A percentile compares a stretch with the other conserved stretches of the same genome.
These are phyloP conservation scores for Malurus alboscapulatus DNA, from an alignment of 2,113 vertebrate genomes.

Conservation along the genomic window DNA sequence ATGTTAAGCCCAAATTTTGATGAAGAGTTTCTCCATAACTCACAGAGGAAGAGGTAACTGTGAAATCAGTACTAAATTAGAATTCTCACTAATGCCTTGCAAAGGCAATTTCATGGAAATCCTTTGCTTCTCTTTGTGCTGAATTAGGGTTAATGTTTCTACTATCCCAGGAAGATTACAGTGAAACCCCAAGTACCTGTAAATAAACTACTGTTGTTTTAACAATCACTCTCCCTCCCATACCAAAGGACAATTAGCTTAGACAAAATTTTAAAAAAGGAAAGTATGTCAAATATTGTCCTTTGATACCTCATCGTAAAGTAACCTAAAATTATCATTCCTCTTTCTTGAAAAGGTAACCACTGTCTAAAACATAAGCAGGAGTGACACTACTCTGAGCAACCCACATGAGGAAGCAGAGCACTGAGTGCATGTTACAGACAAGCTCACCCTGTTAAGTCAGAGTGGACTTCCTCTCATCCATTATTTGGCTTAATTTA, in stretches of 20 bases:
- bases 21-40: not conserved
- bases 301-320: not conserved
- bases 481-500: not conserved
- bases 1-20: not conserved
- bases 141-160: not conserved
- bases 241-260: not conserved
- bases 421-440: fast-evolving
- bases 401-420: not conserved
- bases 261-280: not conserved
- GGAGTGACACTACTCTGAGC: not conserved
- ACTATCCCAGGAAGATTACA: not conserved
- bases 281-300: not conserved
- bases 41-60: not conserved
- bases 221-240: not conserved
- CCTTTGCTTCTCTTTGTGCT: not conserved
- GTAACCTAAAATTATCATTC: not conserved
- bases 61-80: not conserved
- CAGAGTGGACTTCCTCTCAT: not conserved
- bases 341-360: not conserved
- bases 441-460: not conserved
- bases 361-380: not conserved
- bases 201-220: not conserved
- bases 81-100: not conserved
- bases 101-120: not conserved
- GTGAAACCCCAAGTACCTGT: not conserved